Percentiles rank a stretch among this genome's conserved stretches.
Conservation (phyloP, 2,797 vertebrate species). For the Sebastes miniatus region DNA sequence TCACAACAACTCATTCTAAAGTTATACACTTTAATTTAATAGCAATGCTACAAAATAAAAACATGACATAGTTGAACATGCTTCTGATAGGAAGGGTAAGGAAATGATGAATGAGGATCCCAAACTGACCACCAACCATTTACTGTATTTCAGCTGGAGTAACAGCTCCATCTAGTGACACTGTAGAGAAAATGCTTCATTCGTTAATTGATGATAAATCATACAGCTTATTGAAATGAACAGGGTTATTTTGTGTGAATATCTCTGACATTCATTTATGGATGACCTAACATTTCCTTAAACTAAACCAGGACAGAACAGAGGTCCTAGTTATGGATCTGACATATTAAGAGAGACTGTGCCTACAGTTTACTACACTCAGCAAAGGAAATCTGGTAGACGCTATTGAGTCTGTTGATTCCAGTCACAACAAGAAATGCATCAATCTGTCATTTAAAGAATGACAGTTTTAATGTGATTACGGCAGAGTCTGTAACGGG, state of each 20-base stretch:
- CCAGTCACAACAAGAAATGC: no score
- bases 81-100: background rate
- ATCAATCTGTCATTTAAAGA: no score
- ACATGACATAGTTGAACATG: background rate
- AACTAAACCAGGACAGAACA: background rate
- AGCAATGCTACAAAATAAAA: background rate
- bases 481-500: no score
- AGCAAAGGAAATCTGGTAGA: background rate
- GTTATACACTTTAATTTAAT: background rate
- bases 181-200: background rate
- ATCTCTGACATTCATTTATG: background rate
- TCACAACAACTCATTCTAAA: background rate
- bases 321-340: background rate
- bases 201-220: no score
- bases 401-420: no score
- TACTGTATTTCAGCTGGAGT: background rate
- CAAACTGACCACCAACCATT: background rate
- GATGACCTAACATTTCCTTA: background rate
- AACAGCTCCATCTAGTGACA: constrained; percentile 54
- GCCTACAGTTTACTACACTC: no score
- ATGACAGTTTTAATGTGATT: no score
- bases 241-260: background rate
- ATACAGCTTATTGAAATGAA: background rate
- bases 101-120: background rate
- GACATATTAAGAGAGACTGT: background rate